A percentile compares a stretch with the other conserved stretches of the same genome.
Conservation (phyloP, 2,888 invertebrate genomes). For the Phaonia tiefii region DNA sequence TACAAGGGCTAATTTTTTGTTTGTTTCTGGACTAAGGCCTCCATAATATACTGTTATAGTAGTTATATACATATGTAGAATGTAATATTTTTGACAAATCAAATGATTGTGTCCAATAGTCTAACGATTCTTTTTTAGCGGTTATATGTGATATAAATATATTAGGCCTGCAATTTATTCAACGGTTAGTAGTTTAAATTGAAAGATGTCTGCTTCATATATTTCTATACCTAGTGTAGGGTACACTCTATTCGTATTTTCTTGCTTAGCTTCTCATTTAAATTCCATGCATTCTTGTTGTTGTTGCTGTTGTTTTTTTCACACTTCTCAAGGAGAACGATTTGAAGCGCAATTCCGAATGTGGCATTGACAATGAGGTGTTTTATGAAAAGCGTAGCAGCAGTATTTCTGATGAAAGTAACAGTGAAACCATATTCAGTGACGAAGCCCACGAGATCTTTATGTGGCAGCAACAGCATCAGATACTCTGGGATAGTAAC, state of each 20-base stretch:
- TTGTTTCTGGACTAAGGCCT: too few relatives aligned
- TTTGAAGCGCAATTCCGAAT: slow-evolving; percentile 78
- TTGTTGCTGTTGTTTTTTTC: slow-evolving; percentile 61
- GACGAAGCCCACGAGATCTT: slow-evolving; percentile 78
- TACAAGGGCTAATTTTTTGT: too few relatives aligned
- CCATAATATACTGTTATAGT: too few relatives aligned
- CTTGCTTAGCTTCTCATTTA: slow-evolving; percentile 11
- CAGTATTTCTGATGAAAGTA: slow-evolving; percentile 79
- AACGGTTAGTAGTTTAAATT: too few relatives aligned
- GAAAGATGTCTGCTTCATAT: too few relatives aligned
- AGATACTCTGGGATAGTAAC: slow-evolving; percentile 77
- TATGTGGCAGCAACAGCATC: slow-evolving; percentile 75
- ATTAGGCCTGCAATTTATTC: too few relatives aligned
- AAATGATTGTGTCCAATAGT: too few relatives aligned
- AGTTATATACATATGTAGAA: too few relatives aligned
- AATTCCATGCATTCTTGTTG: slow-evolving; percentile 20
- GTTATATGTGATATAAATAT: too few relatives aligned
- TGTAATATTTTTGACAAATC: too few relatives aligned
- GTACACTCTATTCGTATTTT: slow-evolving; percentile 1
- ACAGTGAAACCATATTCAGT: slow-evolving; percentile 76
- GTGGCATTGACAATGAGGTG: slow-evolving; percentile 73
- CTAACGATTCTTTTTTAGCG: too few relatives aligned
- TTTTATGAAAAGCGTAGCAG: slow-evolving; percentile 77
- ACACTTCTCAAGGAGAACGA: slow-evolving; percentile 77
- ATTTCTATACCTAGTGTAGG: slow-evolving; percentile 13